phyloP scores from a whole-genome alignment of 2,888 invertebrate species.

The Pinctada fucata region DNA sequence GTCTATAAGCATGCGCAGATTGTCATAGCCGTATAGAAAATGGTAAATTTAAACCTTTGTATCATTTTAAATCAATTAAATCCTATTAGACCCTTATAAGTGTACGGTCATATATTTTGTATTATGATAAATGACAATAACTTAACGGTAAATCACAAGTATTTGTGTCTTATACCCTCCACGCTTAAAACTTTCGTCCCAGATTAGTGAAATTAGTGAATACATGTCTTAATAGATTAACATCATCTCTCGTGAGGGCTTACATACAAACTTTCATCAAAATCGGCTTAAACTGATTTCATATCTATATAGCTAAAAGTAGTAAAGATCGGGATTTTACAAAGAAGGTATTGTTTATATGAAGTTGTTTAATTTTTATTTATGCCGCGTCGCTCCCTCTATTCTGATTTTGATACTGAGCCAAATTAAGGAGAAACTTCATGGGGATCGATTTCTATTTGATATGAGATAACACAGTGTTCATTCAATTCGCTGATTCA shows the following conservation, averaged over 20 bases:
- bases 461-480: neutral
- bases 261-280: neutral
- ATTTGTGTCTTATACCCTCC: neutral
- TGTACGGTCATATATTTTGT: neutral
- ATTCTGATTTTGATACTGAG: neutral
- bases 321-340: neutral
- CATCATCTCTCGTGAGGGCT: neutral
- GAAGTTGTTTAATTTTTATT: neutral
- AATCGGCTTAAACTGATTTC: neutral
- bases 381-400: neutral
- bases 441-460: neutral
- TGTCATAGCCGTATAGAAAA: neutral
- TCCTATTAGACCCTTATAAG: neutral
- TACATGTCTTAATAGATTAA: neutral
- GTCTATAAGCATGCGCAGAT: neutral
- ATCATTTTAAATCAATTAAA: neutral
- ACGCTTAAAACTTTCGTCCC: neutral
- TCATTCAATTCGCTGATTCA: neutral
- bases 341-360: neutral
- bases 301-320: neutral
- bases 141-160: neutral
- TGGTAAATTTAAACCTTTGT: neutral
- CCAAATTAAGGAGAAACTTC: neutral
- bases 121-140: constrained; percentile 2
- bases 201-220: neutral